A percentile compares a stretch with the other conserved stretches of the same genome.
Conservation (phyloP, 2,797 vertebrate species). For the Acrocephalus scirpaceus region DNA sequence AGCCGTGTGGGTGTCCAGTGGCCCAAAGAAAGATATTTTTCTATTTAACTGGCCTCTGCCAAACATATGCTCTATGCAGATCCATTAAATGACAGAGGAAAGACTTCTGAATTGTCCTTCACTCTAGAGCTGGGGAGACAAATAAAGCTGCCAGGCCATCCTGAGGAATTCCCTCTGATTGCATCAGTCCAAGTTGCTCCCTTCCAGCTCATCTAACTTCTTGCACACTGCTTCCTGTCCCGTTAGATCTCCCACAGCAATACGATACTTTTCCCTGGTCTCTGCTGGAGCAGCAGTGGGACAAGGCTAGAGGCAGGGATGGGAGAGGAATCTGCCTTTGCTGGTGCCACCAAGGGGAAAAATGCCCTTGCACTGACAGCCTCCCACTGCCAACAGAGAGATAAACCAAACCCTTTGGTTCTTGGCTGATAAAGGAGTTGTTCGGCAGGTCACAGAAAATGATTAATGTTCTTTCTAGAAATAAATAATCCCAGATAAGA, state of each 20-base stretch:
- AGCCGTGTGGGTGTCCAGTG: not conserved
- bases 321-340: not conserved
- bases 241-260: not conserved
- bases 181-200: not conserved
- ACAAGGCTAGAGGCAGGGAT: not conserved
- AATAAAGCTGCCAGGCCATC: not conserved
- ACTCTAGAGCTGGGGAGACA: not conserved
- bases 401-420: not conserved
- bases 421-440: not conserved
- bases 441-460: not conserved
- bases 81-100: not conserved
- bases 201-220: not conserved
- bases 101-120: not conserved
- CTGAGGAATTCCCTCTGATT: not conserved
- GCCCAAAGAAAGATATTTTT: not conserved
- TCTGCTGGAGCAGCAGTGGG: not conserved
- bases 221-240: not conserved
- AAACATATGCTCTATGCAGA: rapidly evolving
- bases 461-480: not conserved
- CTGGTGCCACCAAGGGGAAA: not conserved
- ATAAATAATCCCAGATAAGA: not conserved
- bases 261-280: not conserved
- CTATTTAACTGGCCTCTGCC: not conserved
- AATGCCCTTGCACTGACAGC: not conserved
- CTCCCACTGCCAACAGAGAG: not conserved